phyloP scores from a whole-genome alignment of 2,888 invertebrate species.

The Callyntrura guangdongensis region DNA sequence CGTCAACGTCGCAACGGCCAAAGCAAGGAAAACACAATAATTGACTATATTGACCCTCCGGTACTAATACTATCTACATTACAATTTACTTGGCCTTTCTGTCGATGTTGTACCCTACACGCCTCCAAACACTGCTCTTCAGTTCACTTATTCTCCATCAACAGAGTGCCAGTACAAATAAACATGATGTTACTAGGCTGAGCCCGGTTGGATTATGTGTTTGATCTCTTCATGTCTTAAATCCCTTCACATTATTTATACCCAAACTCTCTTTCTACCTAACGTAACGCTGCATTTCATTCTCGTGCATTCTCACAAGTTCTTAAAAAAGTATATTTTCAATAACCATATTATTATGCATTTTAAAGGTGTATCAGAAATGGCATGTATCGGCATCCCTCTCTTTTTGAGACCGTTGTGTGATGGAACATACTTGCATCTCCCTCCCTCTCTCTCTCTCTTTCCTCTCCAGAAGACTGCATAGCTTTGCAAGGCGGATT shows the following conservation, averaged over 20 bases:
- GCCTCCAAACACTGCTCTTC: background rate
- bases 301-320: background rate
- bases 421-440: too few species aligned
- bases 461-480: constrained; percentile 42
- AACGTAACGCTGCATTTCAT: background rate
- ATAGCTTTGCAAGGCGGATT: constrained; percentile 66
- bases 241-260: background rate
- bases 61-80: background rate
- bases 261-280: background rate
- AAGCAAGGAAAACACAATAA: constrained; percentile 8
- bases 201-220: constrained; percentile 64
- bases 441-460: background rate
- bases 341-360: background rate
- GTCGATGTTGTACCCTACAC: background rate
- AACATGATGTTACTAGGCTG: constrained; percentile 55
- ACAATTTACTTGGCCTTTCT: background rate
- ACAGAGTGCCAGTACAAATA: constrained; percentile 59
- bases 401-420: too few species aligned
- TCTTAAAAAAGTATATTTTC: background rate
- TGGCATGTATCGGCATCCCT: background rate
- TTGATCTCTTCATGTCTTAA: constrained; percentile 67
- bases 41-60: background rate
- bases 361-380: constrained; percentile 1
- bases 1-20: constrained; percentile 35
- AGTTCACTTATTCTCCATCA: constrained; percentile 4